Percentiles rank a stretch among this genome's conserved stretches.
These are phyloP conservation scores for Pyrgus malvae DNA, from an alignment of 2,888 invertebrate species.

Conservation along the genomic window DNA sequence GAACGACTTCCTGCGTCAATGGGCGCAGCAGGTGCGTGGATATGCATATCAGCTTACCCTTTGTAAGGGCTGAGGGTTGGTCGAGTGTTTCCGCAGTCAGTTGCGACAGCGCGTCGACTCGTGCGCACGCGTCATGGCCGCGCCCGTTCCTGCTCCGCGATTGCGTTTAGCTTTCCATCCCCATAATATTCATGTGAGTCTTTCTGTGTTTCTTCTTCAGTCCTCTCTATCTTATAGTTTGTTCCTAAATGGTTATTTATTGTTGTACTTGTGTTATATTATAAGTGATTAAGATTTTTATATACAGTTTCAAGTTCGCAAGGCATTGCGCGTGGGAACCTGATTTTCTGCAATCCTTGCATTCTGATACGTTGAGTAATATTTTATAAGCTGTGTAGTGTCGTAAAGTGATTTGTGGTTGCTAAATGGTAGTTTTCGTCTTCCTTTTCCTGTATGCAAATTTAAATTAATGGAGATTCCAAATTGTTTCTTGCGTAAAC, in stretches of 20 bases:
- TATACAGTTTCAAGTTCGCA: conserved; percentile 31
- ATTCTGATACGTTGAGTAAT: conserved; percentile 57
- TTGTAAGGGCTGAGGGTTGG: conserved; percentile 37
- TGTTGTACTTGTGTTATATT: not conserved
- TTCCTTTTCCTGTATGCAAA: conserved; percentile 16
- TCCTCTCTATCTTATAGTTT: not conserved
- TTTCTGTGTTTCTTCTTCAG: not conserved
- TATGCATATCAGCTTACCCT: conserved; percentile 52
- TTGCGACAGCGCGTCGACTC: conserved; percentile 41
- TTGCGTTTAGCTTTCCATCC: conserved; percentile 69
- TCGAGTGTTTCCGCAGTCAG: conserved; percentile 37
- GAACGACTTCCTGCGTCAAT: conserved; percentile 34
- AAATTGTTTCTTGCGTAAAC: conserved; percentile 22
- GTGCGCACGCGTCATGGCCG: conserved; percentile 50
- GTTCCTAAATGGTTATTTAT: not conserved
- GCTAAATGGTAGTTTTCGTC: conserved; percentile 9
- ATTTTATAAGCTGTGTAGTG: conserved; percentile 39
- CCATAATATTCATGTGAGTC: conserved; percentile 74
- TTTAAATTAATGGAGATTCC: conserved; percentile 16
- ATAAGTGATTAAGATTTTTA: conserved; percentile 5
- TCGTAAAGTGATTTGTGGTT: conserved; percentile 21
- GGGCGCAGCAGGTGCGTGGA: conserved; percentile 46
- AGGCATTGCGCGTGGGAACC: conserved; percentile 54
- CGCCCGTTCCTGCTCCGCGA: conserved; percentile 66
- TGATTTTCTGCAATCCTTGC: conserved; percentile 68